Evolutionary conservation across 2,113 vertebrate species (phyloP), one percentile per base, ranked within the genome.

Genomic region (Girardinichthys multiradiatus): DNA sequence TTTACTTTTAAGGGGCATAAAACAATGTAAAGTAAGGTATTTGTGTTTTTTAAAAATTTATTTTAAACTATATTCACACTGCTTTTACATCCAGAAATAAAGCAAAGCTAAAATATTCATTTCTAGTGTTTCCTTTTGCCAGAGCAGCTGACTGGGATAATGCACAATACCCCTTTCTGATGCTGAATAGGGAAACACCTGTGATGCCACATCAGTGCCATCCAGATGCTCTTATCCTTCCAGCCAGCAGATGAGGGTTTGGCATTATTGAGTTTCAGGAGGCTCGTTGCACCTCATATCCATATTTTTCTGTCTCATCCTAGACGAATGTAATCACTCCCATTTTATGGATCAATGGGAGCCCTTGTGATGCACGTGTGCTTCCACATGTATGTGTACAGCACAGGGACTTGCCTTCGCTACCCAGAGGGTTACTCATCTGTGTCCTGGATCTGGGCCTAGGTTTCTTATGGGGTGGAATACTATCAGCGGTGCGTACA

Each of bases 331-430:
- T 90, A 91, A 92, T 93, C 83, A 90, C 80, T 80, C 70, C 75
- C 75, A 86, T 92, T 90, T 90, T 91, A 83, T 72, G 90, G 91
- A 84, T 90, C 89, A 90, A 83, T 73, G 85, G 79, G 70, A 60
- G 69, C 26, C 70, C 69, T 70, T 21, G 70, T 67, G 81, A 87
- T 77, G 76, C 75, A 72, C 75, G 70, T 68, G 81, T 21, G 4
- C 74, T 48, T 73, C 61, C 77, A 76, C 76, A 35, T 74, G 60
- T 78, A 72, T 74, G 82, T 71, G 70, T 70, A 39, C 69, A 72
- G 77, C 42, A 48, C 63, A 61, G 76, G 62, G 39, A 57, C 70
- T 75, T 21, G 13, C 35, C 83, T 51, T 42, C 60, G 8, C 69
- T 57, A 64, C 72, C 70, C 42, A 42, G 27, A 68, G 31, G 57